These are phyloP conservation scores for Diaphora mendica DNA, from an alignment of 2,888 invertebrate genomes.

Conservation along the genomic window DNA sequence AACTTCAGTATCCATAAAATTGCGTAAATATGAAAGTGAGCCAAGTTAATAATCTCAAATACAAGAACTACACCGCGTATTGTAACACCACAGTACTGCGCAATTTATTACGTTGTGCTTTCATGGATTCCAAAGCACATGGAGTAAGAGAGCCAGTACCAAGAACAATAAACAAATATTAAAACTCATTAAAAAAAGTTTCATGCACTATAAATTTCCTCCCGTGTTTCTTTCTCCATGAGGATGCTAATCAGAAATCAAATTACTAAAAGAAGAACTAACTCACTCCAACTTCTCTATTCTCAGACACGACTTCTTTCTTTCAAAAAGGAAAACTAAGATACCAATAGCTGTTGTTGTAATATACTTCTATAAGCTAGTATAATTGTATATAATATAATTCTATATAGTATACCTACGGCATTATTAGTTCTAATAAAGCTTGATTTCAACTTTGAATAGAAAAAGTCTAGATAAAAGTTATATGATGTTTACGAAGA, in stretches of 20 bases:
- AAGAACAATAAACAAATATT: neutral
- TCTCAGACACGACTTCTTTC: no score
- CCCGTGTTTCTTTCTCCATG: no score
- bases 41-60: slow-evolving; percentile 12
- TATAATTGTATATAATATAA: no score
- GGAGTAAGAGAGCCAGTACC: neutral
- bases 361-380: no score
- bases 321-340: neutral
- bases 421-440: no score
- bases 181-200: neutral
- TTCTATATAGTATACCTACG: no score
- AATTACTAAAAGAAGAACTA: no score
- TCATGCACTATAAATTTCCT: neutral
- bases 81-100: neutral
- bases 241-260: no score
- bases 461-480: neutral
- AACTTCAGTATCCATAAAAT: slow-evolving; percentile 29
- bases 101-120: neutral
- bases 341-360: no score
- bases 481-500: neutral
- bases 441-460: neutral
- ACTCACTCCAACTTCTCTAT: no score
- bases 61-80: neutral
- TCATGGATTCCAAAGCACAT: neutral
- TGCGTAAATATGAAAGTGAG: slow-evolving; percentile 14